Base-by-base conservation (phyloP, 2,888 invertebrate species). In the Polymixis lichenea region DNA sequence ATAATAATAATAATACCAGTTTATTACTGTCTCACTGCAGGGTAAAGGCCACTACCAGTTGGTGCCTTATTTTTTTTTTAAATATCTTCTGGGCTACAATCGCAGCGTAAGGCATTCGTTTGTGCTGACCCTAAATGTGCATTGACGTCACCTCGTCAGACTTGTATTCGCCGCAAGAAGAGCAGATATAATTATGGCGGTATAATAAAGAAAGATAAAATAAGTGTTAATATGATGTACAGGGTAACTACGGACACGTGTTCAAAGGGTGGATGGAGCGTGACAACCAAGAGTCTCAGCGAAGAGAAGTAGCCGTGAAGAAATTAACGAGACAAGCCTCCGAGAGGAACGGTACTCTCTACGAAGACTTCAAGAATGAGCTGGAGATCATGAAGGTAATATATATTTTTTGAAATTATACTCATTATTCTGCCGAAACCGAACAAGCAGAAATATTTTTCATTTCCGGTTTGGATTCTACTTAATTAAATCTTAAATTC, bases 231-330 rank as follows among this genome's bases (percentile, higher is more conserved):
- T 69, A 1, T 56, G 7, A 19, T 8, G 32, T 49, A 38, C 92
- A 98, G 97, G 99, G 99, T 2, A 98, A 98, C 93, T 99, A 98
- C 93, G 99, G 99, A 0, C 98, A 98, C 89, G 99, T 99, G 3
- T 98, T 97, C 94, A 97, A 97, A 86, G 99, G 98, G 0, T 97
- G 97, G 87, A 96, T 98, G 93, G 98, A 98, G 91, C 96, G 95
- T 55, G 96, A 96, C 86, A 95, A 95, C 71, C 95, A 95, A 85
- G 95, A 95, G 91, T 93, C 95, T 88, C 94, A 94, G 71, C 90
- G 93, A 62, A 93, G 93, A 73, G 95, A 95, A 86, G 96, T 96
- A 69, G 96, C 96, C 0, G 94, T 95, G 13, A 96, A 96, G 89
- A 96, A 95, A 81, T 85, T 96, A 51, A 95, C 95, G 5, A 89